Base-by-base conservation (phyloP, 2,888 invertebrate genomes). In the Andricus quercusramuli region DNA sequence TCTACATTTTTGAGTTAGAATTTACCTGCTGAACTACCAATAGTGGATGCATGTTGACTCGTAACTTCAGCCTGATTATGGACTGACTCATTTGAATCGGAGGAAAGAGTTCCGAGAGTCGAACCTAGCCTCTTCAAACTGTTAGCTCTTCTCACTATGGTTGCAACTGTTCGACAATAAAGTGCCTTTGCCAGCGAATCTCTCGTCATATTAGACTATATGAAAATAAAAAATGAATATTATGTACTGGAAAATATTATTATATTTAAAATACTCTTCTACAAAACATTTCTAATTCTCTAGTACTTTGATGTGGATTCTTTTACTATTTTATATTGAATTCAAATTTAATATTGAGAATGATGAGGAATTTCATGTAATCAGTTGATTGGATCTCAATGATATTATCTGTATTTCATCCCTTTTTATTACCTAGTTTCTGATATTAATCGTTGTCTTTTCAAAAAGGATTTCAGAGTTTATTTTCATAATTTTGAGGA, bases 131-230 rank as follows among this genome's bases (percentile, higher is more conserved):
- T 95, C 93, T 98, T 98, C 56, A 98, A 94, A 88, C 98, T 98
- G 93, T 99, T 99, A 79, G 98, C 98, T 88, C 98, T 94, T 56
- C 98, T 95, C 44, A 98, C 97, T 88, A 99, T 98, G 32, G 98
- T 98, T 25, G 98, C 98, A 25, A 98, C 98, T 15, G 98, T 98
- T 87, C 98, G 96, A 92, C 98, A 98, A 93, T 98, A 99, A 51
- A 99, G 94, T 25, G 98, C 98, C 93, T 98, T 97, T 51, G 98
- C 97, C 87, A 98, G 94, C 81, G 97, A 96, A 93, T 98, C 97
- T 87, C 98, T 94, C n/a, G 97, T 97, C 94, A 96, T 95, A 90
- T 97, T 96, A 17, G 98, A 97, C 95, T 95, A 90, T 95, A 90
- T 87, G 80, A 87, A 86, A 82, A 82, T 22, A 37, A 56, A 5